phyloP scores from a whole-genome alignment of 2,113 vertebrate genomes.

The Scopus umbretta region DNA sequence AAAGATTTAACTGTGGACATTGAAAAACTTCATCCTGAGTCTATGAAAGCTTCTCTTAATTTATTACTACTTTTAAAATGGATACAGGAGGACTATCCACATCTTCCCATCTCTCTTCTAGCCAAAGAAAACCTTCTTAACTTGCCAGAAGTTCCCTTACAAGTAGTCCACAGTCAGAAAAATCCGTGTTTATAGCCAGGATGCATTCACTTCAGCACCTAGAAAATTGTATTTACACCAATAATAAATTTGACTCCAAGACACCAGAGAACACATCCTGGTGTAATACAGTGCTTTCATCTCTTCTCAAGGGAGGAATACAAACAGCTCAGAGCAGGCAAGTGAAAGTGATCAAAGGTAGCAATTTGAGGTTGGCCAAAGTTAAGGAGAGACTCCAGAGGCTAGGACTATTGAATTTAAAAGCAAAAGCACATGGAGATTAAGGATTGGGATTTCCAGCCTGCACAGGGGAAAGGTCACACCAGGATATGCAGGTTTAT shows the following conservation, averaged over 20 bases:
- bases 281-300: neutral
- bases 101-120: neutral
- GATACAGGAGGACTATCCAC: neutral
- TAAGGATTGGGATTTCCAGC: neutral
- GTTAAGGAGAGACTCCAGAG: neutral
- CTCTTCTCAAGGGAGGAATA: neutral
- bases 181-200: neutral
- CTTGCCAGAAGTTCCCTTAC: neutral
- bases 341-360: neutral
- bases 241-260: neutral
- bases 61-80: neutral
- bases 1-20: neutral
- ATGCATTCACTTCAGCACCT: neutral
- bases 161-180: neutral
- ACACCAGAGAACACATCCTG: neutral
- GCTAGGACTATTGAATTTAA: neutral
- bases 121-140: neutral
- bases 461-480: neutral
- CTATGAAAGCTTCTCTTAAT: neutral
- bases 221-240: neutral
- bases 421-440: slow-evolving; percentile 11
- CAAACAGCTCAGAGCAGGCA: neutral
- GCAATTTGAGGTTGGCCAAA: neutral
- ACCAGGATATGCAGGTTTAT: neutral
- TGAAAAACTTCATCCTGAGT: neutral